Percentiles rank a stretch among this genome's conserved stretches.
phyloP scores from a whole-genome alignment of 92 coral and sea anemone species.

The Galaxea fascicularis region DNA sequence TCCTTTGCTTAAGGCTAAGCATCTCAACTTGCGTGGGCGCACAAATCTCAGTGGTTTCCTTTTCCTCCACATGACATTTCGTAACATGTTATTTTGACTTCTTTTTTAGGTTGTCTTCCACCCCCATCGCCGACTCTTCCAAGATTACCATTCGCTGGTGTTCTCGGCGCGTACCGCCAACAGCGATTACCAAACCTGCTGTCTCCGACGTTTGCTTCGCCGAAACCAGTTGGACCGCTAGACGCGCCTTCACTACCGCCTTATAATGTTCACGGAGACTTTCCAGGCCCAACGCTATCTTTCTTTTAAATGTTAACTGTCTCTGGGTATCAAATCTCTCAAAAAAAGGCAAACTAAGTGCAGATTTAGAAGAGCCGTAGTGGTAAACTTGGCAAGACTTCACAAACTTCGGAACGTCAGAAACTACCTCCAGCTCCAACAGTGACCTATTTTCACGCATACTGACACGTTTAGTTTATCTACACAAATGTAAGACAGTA shows the following conservation, averaged over 20 bases:
- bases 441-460: too few species aligned
- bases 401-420: too few species aligned
- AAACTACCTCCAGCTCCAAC: too few species aligned
- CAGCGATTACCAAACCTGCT: conserved; percentile 41
- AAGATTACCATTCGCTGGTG: conserved; percentile 43
- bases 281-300: conserved; percentile 27
- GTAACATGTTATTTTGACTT: not conserved
- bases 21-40: conserved; percentile 15
- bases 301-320: conserved; percentile 7
- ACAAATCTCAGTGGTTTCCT: conserved; percentile 7
- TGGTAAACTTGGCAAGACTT: too few species aligned
- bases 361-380: too few species aligned
- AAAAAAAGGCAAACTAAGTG: too few species aligned
- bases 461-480: too few species aligned
- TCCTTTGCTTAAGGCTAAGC: not conserved
- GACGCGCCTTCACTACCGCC: conserved; percentile 30
- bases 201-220: conserved; percentile 39
- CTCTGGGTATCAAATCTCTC: not conserved
- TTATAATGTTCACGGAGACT: conserved; percentile 40
- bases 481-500: not conserved
- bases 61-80: not conserved
- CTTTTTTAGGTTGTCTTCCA: conserved; percentile 19
- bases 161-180: conserved; percentile 32
- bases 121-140: conserved; percentile 35
- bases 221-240: conserved; percentile 23